These are phyloP conservation scores for Microtus ochrogaster DNA, from an alignment of 2,113 vertebrate genomes.

Conservation along the genomic window DNA sequence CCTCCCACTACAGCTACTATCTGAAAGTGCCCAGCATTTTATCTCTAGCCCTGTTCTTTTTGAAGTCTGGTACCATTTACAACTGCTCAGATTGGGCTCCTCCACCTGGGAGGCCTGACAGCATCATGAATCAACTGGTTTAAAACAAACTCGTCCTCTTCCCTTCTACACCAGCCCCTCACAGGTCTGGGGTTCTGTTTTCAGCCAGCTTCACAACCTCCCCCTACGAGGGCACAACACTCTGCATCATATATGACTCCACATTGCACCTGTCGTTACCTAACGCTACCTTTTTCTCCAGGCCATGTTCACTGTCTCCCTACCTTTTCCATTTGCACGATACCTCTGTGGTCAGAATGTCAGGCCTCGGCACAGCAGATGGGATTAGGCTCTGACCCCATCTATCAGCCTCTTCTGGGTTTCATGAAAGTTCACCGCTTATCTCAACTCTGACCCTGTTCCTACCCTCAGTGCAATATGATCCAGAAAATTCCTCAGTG, in stretches of 20 bases:
- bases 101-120: neutral
- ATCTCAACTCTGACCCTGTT: neutral
- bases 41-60: neutral
- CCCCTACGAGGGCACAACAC: neutral
- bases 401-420: neutral
- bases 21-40: neutral
- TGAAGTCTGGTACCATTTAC: neutral
- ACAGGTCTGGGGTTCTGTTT: neutral
- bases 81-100: conserved; percentile 13
- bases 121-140: neutral
- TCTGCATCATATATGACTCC: neutral
- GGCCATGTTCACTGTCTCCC: neutral
- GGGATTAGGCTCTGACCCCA: neutral
- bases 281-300: neutral
- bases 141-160: conserved; percentile 13
- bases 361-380: neutral
- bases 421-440: neutral
- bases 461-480: neutral
- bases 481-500: neutral
- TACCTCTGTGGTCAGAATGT: neutral
- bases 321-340: neutral
- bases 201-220: neutral
- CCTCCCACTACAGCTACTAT: neutral
- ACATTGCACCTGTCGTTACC: neutral
- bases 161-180: neutral